Conservation (phyloP, 2,113 vertebrate genomes). For the Bothrops jararaca region DNA sequence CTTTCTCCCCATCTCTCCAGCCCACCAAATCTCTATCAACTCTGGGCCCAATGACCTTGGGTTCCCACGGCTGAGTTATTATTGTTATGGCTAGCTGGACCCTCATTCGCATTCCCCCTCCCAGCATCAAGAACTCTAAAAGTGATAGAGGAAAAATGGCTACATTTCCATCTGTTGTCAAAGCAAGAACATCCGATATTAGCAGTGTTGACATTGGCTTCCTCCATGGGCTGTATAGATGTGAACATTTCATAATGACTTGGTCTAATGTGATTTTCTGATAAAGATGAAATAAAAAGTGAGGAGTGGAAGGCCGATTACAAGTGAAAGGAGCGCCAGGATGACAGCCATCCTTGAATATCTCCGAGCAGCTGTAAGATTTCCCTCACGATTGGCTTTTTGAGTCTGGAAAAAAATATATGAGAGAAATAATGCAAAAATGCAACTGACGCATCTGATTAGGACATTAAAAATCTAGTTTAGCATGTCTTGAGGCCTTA, state of each 20-base stretch:
- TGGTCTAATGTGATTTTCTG: neutral
- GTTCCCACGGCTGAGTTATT: no score
- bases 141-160: no score
- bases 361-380: neutral
- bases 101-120: no score
- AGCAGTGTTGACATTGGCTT: no score
- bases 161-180: no score
- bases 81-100: no score
- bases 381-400: conserved; percentile 25
- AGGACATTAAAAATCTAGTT: neutral
- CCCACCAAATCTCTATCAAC: no score
- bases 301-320: conserved; percentile 29
- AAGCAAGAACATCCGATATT: no score
- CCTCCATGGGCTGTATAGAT: neutral
- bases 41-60: no score
- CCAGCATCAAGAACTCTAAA: no score
- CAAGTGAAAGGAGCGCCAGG: conserved; percentile 32
- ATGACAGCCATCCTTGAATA: conserved; percentile 24
- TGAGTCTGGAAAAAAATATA: conserved; percentile 31
- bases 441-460: neutral
- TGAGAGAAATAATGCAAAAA: neutral
- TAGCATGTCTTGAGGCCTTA: neutral
- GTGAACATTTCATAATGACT: neutral
- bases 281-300: conserved; percentile 18
- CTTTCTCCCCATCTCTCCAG: no score